Evolutionary conservation across 2,888 invertebrate species (phyloP).

Genomic region (Sisyra terminalis): DNA sequence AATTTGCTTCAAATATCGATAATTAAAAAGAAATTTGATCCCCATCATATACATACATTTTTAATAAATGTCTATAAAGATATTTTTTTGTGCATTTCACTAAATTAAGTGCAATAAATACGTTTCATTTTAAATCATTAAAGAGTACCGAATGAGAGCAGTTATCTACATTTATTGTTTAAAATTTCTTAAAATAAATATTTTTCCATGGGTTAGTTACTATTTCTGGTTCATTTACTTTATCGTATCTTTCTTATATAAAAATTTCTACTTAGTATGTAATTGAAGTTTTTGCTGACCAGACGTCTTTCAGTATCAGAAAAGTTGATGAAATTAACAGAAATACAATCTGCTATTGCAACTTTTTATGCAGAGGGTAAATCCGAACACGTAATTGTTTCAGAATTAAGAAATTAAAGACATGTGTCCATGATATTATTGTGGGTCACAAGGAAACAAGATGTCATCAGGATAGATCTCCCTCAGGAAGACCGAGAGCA

Average conservation of each 20-base stretch:
- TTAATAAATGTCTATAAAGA: not conserved
- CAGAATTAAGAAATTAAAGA: too few species aligned
- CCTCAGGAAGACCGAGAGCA: slow-evolving; percentile 8
- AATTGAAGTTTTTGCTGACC: not conserved
- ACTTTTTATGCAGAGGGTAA: slow-evolving; percentile 5
- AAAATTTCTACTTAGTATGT: not conserved
- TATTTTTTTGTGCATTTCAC: too few species aligned
- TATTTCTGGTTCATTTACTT: not conserved
- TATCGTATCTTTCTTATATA: not conserved
- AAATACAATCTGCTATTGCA: too few species aligned
- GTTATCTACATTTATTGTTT: not conserved
- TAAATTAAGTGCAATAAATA: not conserved
- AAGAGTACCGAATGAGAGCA: not conserved
- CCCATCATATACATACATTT: not conserved
- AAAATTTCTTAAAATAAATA: not conserved
- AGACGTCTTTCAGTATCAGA: not conserved
- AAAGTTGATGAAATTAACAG: not conserved
- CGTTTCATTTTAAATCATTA: not conserved
- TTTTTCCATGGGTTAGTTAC: not conserved
- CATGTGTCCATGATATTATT: too few species aligned
- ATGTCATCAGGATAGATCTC: too few species aligned
- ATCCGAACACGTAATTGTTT: slow-evolving; percentile 6
- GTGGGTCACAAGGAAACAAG: too few species aligned
- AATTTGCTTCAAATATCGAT: too few species aligned
- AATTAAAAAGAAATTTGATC: not conserved